Conservation (phyloP, 53 echinoderm and acorn worm species). For the Paracentrotus lividus region DNA sequence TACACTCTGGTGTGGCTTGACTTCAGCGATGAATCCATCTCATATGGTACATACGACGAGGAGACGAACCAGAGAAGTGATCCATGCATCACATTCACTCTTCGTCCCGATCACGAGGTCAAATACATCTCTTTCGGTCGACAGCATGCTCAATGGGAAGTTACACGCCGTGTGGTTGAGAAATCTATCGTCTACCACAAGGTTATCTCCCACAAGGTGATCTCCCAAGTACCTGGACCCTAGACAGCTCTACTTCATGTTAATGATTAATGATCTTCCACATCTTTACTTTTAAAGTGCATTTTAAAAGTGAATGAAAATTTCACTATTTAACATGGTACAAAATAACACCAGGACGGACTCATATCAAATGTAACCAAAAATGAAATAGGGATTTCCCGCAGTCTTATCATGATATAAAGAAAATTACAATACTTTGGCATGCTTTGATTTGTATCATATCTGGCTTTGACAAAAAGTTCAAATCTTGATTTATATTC, state of each 20-base stretch:
- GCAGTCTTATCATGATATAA: no score
- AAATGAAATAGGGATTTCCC: no score
- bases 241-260: background rate
- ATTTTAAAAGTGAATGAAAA: no score
- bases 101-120: background rate
- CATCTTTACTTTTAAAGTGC: no score
- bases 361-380: no score
- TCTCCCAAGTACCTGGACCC: background rate
- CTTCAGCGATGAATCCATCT: background rate
- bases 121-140: constrained; percentile 23
- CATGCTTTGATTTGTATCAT: no score
- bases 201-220: background rate
- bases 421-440: no score
- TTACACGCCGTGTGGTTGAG: background rate
- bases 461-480: no score
- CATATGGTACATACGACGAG: background rate
- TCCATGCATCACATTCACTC: background rate
- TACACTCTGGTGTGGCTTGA: constrained; percentile 4
- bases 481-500: no score
- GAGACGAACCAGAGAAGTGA: background rate
- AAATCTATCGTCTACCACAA: background rate
- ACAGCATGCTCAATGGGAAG: background rate
- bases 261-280: no score
- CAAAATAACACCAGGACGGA: no score
- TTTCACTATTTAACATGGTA: no score